phyloP scores from a whole-genome alignment of 2,113 vertebrate genomes.

The Cyanistes caeruleus region DNA sequence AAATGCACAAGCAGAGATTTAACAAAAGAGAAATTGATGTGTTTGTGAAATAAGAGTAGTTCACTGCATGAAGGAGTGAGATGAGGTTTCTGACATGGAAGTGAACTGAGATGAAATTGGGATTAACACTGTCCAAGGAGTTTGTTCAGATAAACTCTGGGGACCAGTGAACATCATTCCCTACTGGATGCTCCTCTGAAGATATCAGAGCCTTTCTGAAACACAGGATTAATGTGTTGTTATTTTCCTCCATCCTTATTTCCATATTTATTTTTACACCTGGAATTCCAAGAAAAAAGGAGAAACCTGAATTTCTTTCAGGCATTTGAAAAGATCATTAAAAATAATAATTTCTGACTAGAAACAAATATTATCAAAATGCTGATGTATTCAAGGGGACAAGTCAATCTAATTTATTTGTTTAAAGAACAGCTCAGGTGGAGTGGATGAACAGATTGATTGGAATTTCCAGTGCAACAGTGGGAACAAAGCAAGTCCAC shows the following conservation, averaged over 20 bases:
- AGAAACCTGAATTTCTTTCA: not conserved
- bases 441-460: not conserved
- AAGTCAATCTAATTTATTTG: not conserved
- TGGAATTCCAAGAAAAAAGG: not conserved
- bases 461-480: not conserved
- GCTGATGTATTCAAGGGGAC: not conserved
- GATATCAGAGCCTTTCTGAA: not conserved
- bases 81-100: not conserved
- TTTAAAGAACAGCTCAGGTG: not conserved
- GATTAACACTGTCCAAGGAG: not conserved
- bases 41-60: not conserved
- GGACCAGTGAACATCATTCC: not conserved
- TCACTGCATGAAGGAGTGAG: not conserved
- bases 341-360: not conserved
- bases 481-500: not conserved
- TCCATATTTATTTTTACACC: not conserved
- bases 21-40: not conserved
- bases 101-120: not conserved
- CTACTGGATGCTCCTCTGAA: not conserved
- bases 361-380: not conserved
- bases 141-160: not conserved
- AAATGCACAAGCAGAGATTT: not conserved
- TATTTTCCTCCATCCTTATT: not conserved
- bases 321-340: not conserved
- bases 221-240: not conserved